A percentile compares a stretch with the other conserved stretches of the same genome.
These are phyloP conservation scores for Ophioninae sp. DNA, from an alignment of 2,888 invertebrate genomes.

Conservation along the genomic window DNA sequence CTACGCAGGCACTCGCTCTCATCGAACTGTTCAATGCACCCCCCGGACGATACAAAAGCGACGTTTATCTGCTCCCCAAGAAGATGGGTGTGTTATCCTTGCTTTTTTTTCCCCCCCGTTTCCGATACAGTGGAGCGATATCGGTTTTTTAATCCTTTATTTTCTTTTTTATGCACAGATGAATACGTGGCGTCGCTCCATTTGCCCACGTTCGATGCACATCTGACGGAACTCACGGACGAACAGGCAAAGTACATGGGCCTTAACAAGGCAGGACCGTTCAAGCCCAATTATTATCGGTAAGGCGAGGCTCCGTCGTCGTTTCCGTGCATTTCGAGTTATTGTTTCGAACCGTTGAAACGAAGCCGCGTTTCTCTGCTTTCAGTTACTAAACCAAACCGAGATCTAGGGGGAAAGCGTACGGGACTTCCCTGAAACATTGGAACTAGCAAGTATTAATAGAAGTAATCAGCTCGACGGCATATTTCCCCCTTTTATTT, in stretches of 20 bases:
- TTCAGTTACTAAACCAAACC: slow-evolving; percentile 56
- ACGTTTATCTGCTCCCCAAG: slow-evolving; percentile 98
- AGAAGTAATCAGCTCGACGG: slow-evolving; percentile 11
- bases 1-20: slow-evolving; percentile 97
- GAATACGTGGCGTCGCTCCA: slow-evolving; percentile 99
- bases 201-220: slow-evolving; percentile 98
- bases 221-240: slow-evolving; percentile 96
- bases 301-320: slow-evolving; percentile 78
- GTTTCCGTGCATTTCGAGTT: not conserved
- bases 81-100: slow-evolving; percentile 91
- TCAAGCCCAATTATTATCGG: slow-evolving; percentile 99
- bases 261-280: slow-evolving; percentile 98
- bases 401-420: slow-evolving; percentile 42
- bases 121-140: slow-evolving; percentile 7
- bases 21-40: slow-evolving; percentile 99
- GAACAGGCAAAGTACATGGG: slow-evolving; percentile 99
- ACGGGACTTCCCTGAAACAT: slow-evolving; percentile 49
- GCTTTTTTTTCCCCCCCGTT: slow-evolving; percentile 20
- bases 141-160: not conserved
- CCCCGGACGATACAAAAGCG: slow-evolving; percentile 95
- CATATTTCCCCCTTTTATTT: slow-evolving; percentile 5
- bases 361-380: slow-evolving; percentile 6
- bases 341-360: not conserved
- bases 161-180: slow-evolving; percentile 83
- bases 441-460: slow-evolving; percentile 60